Conservation (phyloP, 2,888 invertebrate species). For the Cataglyphis altisquamis region DNA sequence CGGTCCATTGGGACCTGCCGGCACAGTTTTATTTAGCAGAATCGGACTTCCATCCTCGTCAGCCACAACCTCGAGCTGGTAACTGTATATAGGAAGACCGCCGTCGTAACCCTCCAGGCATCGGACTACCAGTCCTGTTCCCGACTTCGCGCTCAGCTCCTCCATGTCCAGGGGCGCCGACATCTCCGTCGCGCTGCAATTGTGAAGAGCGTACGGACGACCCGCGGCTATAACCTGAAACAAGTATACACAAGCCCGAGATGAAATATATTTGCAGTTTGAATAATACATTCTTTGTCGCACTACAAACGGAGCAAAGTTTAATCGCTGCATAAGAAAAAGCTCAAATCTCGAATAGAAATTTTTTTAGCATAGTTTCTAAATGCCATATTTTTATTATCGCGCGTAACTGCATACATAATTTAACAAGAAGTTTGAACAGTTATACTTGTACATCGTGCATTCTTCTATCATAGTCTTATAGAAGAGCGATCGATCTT, state of each 20-base stretch:
- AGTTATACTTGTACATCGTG: background rate
- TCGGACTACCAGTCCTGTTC: slow-evolving; percentile 90
- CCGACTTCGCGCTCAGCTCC: slow-evolving; percentile 88
- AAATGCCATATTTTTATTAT: background rate
- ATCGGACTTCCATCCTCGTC: slow-evolving; percentile 81
- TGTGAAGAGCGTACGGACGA: slow-evolving; percentile 94
- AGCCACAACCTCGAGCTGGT: slow-evolving; percentile 81
- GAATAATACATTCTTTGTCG: background rate
- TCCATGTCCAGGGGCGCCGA: slow-evolving; percentile 87
- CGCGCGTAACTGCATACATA: background rate
- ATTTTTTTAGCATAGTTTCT: background rate
- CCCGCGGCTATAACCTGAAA: slow-evolving; percentile 83
- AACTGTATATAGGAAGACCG: slow-evolving; percentile 89
- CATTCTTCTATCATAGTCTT: slow-evolving; percentile 12
- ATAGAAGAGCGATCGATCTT: slow-evolving; percentile 39
- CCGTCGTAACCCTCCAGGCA: slow-evolving; percentile 96
- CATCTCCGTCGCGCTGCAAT: slow-evolving; percentile 96
- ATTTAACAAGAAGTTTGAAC: slow-evolving; percentile 23
- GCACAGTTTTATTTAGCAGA: slow-evolving; percentile 85
- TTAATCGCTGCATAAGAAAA: background rate
- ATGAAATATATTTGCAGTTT: slow-evolving; percentile 25
- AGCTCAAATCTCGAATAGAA: background rate
- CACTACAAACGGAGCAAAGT: background rate
- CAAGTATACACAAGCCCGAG: background rate
- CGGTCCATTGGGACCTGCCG: slow-evolving; percentile 89